A percentile compares a stretch with the other conserved stretches of the same genome.
These are phyloP conservation scores for Eremobia ochroleuca DNA, from an alignment of 2,888 invertebrate genomes.

Conservation along the genomic window DNA sequence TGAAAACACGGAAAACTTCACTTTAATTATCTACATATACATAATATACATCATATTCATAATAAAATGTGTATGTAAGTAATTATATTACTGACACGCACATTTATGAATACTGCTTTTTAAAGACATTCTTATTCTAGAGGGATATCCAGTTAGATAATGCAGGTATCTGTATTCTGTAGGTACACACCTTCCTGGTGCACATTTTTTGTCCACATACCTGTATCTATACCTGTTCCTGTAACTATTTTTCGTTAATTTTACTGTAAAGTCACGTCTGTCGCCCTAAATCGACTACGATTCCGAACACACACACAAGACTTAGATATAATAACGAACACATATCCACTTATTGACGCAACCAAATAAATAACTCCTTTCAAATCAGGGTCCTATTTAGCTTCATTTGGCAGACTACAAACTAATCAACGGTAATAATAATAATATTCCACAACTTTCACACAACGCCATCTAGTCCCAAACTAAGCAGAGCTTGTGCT, in stretches of 20 bases:
- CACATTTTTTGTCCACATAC: not conserved
- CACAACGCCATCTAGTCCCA: no score
- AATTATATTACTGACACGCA: not conserved
- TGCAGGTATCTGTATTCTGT: not conserved
- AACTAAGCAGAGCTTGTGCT: no score
- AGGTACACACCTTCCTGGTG: no score
- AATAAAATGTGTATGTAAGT: not conserved
- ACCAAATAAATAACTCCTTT: constrained; percentile 14
- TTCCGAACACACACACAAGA: not conserved
- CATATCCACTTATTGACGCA: not conserved
- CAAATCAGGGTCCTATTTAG: constrained; percentile 13
- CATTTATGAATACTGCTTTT: not conserved
- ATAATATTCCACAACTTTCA: no score
- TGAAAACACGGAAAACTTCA: constrained; percentile 2
- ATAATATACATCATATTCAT: no score
- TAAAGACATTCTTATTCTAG: not conserved
- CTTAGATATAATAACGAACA: not conserved
- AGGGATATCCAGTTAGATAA: not conserved
- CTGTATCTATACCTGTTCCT: no score
- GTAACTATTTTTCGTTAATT: no score
- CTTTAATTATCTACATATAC: not conserved
- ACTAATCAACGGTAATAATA: constrained; percentile 45
- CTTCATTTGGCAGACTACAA: constrained; percentile 40
- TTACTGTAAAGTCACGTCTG: not conserved
- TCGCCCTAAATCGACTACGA: not conserved